Conservation (phyloP, 1,140 invertebrate genomes). For the Orchestia grillus region DNA sequence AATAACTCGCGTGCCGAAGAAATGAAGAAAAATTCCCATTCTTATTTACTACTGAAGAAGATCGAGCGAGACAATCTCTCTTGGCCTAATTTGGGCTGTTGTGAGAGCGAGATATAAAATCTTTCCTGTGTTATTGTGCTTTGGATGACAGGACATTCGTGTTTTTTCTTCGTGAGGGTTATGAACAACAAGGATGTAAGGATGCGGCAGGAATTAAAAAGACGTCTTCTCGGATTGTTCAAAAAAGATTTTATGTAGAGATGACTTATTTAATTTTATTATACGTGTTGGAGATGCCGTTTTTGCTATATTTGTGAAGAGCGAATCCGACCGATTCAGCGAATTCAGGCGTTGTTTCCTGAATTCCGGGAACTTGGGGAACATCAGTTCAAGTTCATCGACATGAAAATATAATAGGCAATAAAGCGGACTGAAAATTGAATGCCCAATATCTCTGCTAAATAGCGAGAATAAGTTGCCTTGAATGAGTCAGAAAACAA, state of each 20-base stretch:
- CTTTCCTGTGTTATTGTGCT: constrained; percentile 1
- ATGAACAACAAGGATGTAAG: not conserved
- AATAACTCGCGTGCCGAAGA: not conserved
- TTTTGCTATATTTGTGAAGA: not conserved
- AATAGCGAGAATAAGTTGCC: not conserved
- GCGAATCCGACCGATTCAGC: not conserved
- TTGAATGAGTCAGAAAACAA: not conserved
- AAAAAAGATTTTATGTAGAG: too few relatives aligned
- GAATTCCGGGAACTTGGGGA: not conserved
- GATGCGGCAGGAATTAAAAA: not conserved
- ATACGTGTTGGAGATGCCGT: not conserved
- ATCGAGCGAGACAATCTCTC: not conserved
- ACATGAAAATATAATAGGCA: not conserved
- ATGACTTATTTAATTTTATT: not conserved
- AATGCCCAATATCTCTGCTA: not conserved
- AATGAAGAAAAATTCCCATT: not conserved
- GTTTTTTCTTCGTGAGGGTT: not conserved
- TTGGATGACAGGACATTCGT: not conserved
- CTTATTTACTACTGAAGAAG: not conserved
- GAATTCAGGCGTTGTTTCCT: not conserved
- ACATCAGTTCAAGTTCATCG: not conserved
- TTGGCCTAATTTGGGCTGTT: not conserved
- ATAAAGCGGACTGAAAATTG: not conserved
- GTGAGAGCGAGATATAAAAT: not conserved
- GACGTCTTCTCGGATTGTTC: not conserved